Conservation (phyloP, 1,140 invertebrate species). For the Drosophila pruinosa region DNA sequence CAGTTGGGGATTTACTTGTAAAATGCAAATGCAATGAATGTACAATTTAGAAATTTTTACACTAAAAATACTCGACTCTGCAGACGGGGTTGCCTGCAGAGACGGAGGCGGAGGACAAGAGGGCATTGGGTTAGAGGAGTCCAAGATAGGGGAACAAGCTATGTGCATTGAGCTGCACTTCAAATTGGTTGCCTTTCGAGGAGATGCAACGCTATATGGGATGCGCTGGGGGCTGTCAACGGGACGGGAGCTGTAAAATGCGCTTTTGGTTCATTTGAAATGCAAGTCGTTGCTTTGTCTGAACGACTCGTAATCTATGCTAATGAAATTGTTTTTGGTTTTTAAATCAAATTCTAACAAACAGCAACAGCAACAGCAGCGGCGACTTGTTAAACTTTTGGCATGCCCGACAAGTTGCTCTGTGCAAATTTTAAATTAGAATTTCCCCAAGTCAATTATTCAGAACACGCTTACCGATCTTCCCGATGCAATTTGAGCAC, state of each 20-base stretch:
- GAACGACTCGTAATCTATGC: constrained; percentile 78
- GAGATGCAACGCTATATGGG: no score
- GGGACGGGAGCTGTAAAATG: constrained; percentile 8
- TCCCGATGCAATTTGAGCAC: no score
- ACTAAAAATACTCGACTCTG: constrained; percentile 64
- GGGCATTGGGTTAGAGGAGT: background rate
- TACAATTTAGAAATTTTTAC: constrained; percentile 81
- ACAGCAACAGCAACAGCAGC: constrained; percentile 21
- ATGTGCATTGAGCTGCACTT: constrained; percentile 43
- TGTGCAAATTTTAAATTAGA: background rate
- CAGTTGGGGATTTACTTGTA: constrained; percentile 80
- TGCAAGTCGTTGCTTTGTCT: constrained; percentile 71
- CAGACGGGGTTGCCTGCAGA: constrained; percentile 6
- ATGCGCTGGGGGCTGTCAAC: background rate
- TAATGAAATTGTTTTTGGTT: constrained; percentile 77
- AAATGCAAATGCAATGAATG: constrained; percentile 81
- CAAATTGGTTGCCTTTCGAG: constrained; percentile 13
- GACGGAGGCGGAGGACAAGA: background rate
- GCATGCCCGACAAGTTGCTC: background rate
- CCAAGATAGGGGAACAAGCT: constrained; percentile 24
- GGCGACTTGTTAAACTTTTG: background rate
- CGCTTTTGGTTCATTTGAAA: constrained; percentile 68
- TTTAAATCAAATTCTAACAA: constrained; percentile 62
- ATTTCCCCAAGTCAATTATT: background rate
- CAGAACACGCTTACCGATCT: background rate